Evolutionary conservation across 2,797 vertebrate species (phyloP).

Genomic region (Lophius americanus): DNA sequence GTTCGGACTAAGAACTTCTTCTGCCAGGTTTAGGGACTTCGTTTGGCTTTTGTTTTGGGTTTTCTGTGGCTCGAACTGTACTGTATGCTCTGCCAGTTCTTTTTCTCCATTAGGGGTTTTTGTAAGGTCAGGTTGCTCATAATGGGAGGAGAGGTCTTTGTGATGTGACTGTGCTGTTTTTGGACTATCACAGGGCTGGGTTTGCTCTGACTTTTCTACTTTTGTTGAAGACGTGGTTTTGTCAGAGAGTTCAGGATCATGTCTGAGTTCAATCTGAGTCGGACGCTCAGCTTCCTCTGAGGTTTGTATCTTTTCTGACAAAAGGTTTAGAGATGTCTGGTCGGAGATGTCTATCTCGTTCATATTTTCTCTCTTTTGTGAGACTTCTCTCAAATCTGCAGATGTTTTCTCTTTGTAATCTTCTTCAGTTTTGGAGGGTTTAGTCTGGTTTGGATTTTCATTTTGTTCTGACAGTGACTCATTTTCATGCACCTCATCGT

Average conservation of each 20-base stretch:
- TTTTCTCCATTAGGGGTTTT: constrained; percentile 38
- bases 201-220: constrained; percentile 41
- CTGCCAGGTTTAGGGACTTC: constrained; percentile 42
- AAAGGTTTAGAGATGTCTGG: constrained; percentile 21
- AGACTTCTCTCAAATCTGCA: constrained; percentile 37
- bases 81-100: constrained; percentile 46
- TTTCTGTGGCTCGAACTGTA: constrained; percentile 27
- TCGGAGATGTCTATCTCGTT: constrained; percentile 28
- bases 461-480: constrained; percentile 45
- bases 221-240: constrained; percentile 19
- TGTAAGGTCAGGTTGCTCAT: constrained; percentile 38
- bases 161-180: constrained; percentile 47
- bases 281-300: constrained; percentile 35
- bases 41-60: constrained; percentile 40
- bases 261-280: constrained; percentile 41
- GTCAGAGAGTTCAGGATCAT: constrained; percentile 31
- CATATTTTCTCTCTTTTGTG: constrained; percentile 31
- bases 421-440: constrained; percentile 32
- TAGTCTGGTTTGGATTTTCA: constrained; percentile 38
- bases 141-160: constrained; percentile 30
- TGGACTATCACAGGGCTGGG: constrained; percentile 23
- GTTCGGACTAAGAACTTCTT: constrained; percentile 33
- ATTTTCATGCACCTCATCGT: constrained; percentile 47
- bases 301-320: constrained; percentile 37
- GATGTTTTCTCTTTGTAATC: constrained; percentile 32